Evolutionary conservation across 2,113 vertebrate species (phyloP).

Genomic region (Struthio camelus): DNA sequence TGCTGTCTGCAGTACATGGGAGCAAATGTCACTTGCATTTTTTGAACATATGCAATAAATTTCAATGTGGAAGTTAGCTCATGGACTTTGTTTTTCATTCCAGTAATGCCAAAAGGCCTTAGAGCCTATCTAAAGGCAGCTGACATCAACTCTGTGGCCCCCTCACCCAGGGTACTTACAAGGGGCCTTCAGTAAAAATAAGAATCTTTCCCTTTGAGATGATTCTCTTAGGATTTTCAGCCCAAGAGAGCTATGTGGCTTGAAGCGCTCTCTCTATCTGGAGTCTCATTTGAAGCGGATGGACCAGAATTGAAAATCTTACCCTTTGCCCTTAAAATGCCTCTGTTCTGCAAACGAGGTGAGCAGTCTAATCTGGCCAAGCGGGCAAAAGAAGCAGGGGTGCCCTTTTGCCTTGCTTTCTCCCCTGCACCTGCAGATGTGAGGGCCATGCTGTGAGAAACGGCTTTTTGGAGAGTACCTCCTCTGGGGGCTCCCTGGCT

Average conservation of each 20-base stretch:
- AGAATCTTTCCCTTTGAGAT: background rate
- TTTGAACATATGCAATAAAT: constrained; percentile 67
- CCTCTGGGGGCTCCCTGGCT: background rate
- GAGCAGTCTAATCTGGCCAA: background rate
- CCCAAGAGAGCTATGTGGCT: background rate
- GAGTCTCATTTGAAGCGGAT: background rate
- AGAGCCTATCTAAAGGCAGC: background rate
- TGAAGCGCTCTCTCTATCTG: background rate
- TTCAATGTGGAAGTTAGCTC: constrained; percentile 58
- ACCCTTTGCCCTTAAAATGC: background rate
- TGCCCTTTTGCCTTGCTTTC: background rate
- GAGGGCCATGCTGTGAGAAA: rapidly evolving
- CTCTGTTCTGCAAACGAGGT: background rate
- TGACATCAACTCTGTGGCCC: background rate
- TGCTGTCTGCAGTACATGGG: constrained; percentile 61
- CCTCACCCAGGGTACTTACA: background rate
- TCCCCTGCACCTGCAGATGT: rapidly evolving
- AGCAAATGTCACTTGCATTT: constrained; percentile 68
- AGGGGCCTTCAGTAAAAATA: background rate
- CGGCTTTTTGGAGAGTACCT: too few species aligned
- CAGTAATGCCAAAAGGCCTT: background rate
- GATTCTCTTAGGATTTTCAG: background rate
- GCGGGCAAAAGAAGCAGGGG: background rate
- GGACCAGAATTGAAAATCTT: background rate
- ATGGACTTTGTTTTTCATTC: background rate